phyloP scores from a whole-genome alignment of 2,888 invertebrate genomes.

The Helicoverpa assulta region DNA sequence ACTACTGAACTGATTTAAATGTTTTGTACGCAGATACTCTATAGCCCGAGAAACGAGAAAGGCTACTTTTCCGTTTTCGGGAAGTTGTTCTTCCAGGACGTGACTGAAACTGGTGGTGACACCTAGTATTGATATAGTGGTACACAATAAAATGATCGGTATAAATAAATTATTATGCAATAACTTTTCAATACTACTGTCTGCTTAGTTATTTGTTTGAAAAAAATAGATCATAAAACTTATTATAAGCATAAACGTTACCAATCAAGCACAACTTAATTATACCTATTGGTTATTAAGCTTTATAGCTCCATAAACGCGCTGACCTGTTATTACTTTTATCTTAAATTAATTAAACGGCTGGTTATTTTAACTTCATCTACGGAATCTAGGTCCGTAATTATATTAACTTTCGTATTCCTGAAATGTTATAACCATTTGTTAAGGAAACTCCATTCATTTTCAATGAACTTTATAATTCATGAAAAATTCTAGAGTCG shows the following conservation, averaged over 20 bases:
- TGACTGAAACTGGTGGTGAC: too few species aligned
- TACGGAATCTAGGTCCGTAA: neutral
- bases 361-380: slow-evolving; percentile 3
- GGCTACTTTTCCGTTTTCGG: too few species aligned
- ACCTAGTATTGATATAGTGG: too few species aligned
- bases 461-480: neutral
- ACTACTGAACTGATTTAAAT: too few species aligned
- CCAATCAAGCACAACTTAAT: slow-evolving; percentile 16
- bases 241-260: neutral
- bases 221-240: neutral
- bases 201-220: neutral
- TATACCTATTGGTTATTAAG: slow-evolving; percentile 7
- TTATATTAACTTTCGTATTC: neutral
- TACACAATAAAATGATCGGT: too few species aligned
- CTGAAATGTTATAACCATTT: neutral
- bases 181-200: neutral
- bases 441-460: slow-evolving; percentile 1
- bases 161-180: too few species aligned
- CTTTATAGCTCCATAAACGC: neutral
- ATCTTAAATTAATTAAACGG: slow-evolving; percentile 10
- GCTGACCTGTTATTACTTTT: slow-evolving; percentile 6
- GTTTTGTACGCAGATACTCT: too few species aligned
- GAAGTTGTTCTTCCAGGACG: too few species aligned
- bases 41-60: too few species aligned
- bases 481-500: slow-evolving; percentile 42